These are phyloP conservation scores for Actinostola sp. DNA, from an alignment of 92 coral and sea anemone genomes.

Conservation along the genomic window DNA sequence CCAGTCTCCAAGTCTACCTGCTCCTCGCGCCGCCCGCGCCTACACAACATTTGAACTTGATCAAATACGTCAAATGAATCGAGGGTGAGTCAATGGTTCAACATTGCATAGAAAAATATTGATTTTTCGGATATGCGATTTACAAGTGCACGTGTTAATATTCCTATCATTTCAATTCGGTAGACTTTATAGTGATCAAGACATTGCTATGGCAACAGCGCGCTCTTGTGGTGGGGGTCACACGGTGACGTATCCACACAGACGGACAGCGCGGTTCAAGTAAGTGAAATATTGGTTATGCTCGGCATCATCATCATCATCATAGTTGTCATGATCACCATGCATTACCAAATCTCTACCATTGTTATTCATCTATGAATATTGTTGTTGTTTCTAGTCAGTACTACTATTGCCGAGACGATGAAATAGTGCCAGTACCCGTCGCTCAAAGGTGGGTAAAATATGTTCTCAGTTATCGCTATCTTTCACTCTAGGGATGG, in stretches of 20 bases:
- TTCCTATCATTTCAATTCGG: too few species aligned
- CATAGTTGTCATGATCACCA: neutral
- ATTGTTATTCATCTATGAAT: too few species aligned
- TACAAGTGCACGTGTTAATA: too few species aligned
- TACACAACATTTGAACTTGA: conserved; percentile 94
- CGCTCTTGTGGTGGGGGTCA: conserved; percentile 97
- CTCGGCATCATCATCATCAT: too few species aligned
- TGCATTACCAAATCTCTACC: neutral
- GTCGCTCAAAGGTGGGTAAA: conserved; percentile 67
- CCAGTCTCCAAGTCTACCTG: conserved; percentile 79
- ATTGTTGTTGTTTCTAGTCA: conserved; percentile 55
- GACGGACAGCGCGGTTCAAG: conserved; percentile 83
- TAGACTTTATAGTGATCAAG: conserved; percentile 69
- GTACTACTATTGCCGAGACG: conserved; percentile 78
- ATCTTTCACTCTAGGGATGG: too few species aligned
- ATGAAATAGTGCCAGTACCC: conserved; percentile 78
- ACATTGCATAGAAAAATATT: too few species aligned
- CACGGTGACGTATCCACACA: conserved; percentile 85
- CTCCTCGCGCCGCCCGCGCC: conserved; percentile 89
- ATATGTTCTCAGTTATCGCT: too few species aligned
- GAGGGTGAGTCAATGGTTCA: conserved; percentile 64
- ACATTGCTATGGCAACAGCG: conserved; percentile 64
- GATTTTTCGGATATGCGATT: too few species aligned
- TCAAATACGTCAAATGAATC: conserved; percentile 90
- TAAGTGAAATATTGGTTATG: conserved; percentile 23